phyloP scores from a whole-genome alignment of 2,888 invertebrate species.

The Phragmatobia fuliginosa region DNA sequence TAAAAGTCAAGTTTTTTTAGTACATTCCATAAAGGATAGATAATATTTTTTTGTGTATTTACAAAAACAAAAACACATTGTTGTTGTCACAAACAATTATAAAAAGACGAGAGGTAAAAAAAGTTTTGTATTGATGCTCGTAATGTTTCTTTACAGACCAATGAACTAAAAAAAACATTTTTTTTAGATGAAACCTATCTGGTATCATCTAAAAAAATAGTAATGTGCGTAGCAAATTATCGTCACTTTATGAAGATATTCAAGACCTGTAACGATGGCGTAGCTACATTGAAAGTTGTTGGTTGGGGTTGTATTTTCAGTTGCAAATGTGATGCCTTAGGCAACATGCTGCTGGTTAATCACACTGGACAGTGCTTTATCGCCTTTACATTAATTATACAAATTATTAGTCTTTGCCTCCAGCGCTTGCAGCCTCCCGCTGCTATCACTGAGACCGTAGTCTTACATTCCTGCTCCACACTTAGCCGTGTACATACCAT shows the following conservation, averaged over 20 bases:
- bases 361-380: not conserved
- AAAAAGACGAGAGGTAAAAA: not conserved
- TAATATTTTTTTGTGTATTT: not conserved
- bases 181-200: not conserved
- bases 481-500: constrained; percentile 52
- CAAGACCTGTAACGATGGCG: not conserved
- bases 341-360: not conserved
- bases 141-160: not conserved
- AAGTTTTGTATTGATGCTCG: not conserved
- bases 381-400: constrained; percentile 4
- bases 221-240: not conserved
- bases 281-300: not conserved
- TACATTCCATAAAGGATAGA: not conserved
- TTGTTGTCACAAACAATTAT: not conserved
- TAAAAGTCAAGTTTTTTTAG: not conserved
- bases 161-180: not conserved
- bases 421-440: constrained; percentile 30
- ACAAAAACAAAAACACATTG: not conserved
- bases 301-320: not conserved
- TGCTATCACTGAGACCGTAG: constrained; percentile 31
- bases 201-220: not conserved
- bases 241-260: not conserved
- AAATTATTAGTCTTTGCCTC: constrained; percentile 14
- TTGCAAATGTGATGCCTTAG: not conserved
- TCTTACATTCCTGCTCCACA: constrained; percentile 46